Evolutionary conservation across 2,888 invertebrate genomes (phyloP), one percentile per base, ranked within the genome.

Genomic region (Dorcus parallelipipedus): DNA sequence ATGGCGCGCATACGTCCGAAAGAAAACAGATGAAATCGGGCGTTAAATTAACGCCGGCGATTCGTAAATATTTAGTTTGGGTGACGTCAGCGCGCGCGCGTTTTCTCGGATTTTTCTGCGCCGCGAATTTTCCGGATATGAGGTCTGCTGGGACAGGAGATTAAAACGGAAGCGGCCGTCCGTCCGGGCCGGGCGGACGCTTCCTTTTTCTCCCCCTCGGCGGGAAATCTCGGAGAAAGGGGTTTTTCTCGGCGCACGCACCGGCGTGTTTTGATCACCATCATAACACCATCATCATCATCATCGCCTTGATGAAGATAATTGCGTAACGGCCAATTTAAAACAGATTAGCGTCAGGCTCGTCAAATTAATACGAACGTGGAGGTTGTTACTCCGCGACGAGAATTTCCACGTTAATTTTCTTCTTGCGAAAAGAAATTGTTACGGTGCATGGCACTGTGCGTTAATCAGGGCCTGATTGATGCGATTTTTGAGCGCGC

Each of bases 71-170:
- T 45, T 45, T 45, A 20, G 17, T 3, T 5, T 10, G 5, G 20
- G 20, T 20, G 20, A 20, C 20, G 20, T 20, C 20, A 20, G 17
- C 14, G 45, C 20, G 14, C 14, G 14, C 20, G 9, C 20, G 45
- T 45, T 7, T 17, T 45, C 45, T 49, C 33, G 9, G 43, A 45
- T 45, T 52, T 52, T 42, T 52, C 52, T 43, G 43, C 10, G 10
- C 40, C 20, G 49, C 14, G 45, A 45, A 49, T 54, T 49, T 54
- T 54, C 59, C 60, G 63, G 63, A 63, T 56, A 63, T 63, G 56
- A 63, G 60, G 56, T 59, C 39, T 56, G 54, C 56, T 58, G 54
- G 49, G 58, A 63, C 60, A 63, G 63, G 63, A 63, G 63, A 63
- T 63, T 63, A 63, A 63, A 63, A 56, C 58, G 63, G 60, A 63